Evolutionary conservation across 2,888 invertebrate genomes (phyloP), one percentile per base, ranked within the genome.

Genomic region (Tineola bisselliella): DNA sequence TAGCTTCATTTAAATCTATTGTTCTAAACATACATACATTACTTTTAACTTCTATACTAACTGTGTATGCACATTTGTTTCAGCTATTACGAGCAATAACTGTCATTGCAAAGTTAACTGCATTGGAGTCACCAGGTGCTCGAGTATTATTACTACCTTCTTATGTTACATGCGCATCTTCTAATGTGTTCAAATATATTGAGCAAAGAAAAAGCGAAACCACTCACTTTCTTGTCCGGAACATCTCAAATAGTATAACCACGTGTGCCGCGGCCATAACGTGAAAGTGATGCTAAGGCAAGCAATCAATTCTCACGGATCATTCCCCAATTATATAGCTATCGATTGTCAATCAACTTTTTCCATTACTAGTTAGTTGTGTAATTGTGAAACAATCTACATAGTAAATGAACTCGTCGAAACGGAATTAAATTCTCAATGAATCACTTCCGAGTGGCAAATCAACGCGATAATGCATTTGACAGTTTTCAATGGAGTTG

Each of bases 181-280:
- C 56, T 33, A 58, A 58, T 68, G 67, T 70, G 70, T 67, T 67
- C 74, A 79, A 81, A 83, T 68, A 75, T 62, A 69, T 72, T 77
- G 73, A 65, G 75, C 69, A 84, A 83, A 84, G 81, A 82, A 84
- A 84, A 79, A 82, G 80, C 65, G 66, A 64, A 62, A 68, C 77
- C 80, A 78, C 82, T 84, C 80, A 83, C 86, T 86, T 86, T 86
- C 83, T 74, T 63, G 54, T 78, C 69, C 68, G 69, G 73, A 74
- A 58, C 33, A 58, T 33, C 19, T 56, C 31, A 33, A 58, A 58
- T 10, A 10, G n/a, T 33, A 33, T 33, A 33, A 15, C 70, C 74
- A 75, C 75, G 74, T 74, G 72, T 73, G 69, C 68, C 15, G 64
- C 58, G 57, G 48, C 33, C 25, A 63, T 64, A 61, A 66, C 68